Evolutionary conservation across 2,113 vertebrate genomes (phyloP).

Genomic region (Heteronetta atricapilla): DNA sequence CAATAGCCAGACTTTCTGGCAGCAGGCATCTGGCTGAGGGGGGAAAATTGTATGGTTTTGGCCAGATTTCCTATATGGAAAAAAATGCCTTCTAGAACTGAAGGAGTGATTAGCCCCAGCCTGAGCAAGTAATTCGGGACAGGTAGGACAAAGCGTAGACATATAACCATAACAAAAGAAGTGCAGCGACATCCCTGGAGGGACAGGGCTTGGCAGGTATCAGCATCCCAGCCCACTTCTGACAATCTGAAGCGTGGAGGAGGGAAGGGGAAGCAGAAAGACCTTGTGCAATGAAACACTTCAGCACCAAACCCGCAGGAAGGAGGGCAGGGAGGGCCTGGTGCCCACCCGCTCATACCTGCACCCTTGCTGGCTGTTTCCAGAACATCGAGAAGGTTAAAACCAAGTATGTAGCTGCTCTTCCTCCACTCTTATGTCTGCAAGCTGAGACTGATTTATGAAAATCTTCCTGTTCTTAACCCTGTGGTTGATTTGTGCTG

Average conservation of each 20-base stretch:
- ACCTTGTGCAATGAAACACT: not conserved
- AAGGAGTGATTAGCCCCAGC: not conserved
- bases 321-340: not conserved
- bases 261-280: not conserved
- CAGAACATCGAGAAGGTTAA: not conserved
- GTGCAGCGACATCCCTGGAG: not conserved
- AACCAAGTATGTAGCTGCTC: not conserved
- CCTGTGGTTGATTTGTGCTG: not conserved
- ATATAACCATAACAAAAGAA: not conserved
- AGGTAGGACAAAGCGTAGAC: not conserved
- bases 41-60: not conserved
- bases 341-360: not conserved
- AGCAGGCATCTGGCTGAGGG: not conserved
- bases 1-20: not conserved
- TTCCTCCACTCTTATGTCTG: not conserved
- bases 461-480: not conserved
- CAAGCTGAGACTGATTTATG: not conserved
- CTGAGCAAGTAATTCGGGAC: not conserved
- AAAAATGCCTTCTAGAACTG: not conserved
- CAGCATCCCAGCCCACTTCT: rapidly evolving
- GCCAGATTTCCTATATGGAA: not conserved
- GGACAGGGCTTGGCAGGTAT: not conserved
- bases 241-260: not conserved
- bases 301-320: not conserved
- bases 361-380: not conserved